Evolutionary conservation across 2,888 invertebrate species (phyloP), one percentile per base, ranked within the genome.

Genomic region (Notodonta dromedarius): DNA sequence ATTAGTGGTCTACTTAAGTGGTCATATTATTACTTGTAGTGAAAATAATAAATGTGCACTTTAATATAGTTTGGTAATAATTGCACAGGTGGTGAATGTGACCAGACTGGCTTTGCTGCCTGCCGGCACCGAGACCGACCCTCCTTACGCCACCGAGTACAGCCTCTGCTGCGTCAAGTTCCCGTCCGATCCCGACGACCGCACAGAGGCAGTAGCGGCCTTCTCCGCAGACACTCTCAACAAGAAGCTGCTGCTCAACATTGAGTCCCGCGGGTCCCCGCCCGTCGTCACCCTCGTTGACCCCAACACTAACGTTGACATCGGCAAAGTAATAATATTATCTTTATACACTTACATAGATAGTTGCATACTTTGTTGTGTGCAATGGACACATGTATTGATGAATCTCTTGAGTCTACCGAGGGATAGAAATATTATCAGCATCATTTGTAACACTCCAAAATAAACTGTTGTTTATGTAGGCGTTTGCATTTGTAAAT

Each of bases 171-270:
- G 98, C 82, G 96, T 98, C 42, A 94, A 95, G 77, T 95, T 98
- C 83, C 98, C 99, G 8, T 92, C 95, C 61, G 99, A 99, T 89
- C 96, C 97, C 50, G 99, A 99, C 69, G 97, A 97, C 80, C 95
- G 95, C 69, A 94, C 95, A 42, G 96, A 97, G 74, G 98, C 98
- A 0, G 90, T 96, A 44, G 94, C 95, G 63, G 95, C 94, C 2
- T 94, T 97, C 76, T 94, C 91, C 40, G 84, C 94, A 13, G 95
- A 95, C 76, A 93, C 95, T 32, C 93, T 96, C 70, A 97, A 97
- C 83, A 96, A 96, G 82, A 96, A 96, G 78, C 92, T 98, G 62
- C 91, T 97, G 64, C 90, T 99, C 65, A 99, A 98, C 83, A 94
- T 97, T 46, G 99, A 99, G 86, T 96, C 96, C 78, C 96, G 95